These are phyloP conservation scores for Ormyrus labotus DNA, from an alignment of 2,888 invertebrate genomes.

Conservation along the genomic window DNA sequence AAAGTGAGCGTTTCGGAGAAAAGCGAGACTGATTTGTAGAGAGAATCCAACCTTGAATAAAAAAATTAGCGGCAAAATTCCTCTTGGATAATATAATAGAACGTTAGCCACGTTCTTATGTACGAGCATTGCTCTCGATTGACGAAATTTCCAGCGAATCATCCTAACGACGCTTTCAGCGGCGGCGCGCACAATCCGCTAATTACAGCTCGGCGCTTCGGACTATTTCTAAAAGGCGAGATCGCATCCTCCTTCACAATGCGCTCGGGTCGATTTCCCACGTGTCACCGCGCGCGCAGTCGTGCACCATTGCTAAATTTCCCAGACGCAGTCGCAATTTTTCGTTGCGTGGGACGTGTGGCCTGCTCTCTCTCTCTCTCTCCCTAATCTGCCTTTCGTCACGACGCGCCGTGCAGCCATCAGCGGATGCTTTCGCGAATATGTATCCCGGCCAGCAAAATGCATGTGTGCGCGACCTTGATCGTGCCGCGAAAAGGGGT, in stretches of 20 bases:
- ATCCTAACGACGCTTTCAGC: background rate
- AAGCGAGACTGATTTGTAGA: too few species aligned
- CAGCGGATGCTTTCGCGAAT: background rate
- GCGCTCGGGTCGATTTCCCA: constrained; percentile 30
- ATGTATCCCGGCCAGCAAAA: too few species aligned
- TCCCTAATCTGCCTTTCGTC: constrained; percentile 14
- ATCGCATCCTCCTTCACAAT: too few species aligned
- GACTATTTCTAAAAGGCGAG: too few species aligned
- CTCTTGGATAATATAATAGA: too few species aligned
- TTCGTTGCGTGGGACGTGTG: background rate
- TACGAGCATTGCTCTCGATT: too few species aligned
- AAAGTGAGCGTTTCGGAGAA: too few species aligned
- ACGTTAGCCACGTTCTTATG: too few species aligned
- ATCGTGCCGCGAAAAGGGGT: constrained; percentile 35
- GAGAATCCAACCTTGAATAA: too few species aligned
- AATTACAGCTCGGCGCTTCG: too few species aligned
- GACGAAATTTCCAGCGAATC: too few species aligned
- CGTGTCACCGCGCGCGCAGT: constrained; percentile 23
- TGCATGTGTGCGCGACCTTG: constrained; percentile 21
- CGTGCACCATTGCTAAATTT: constrained; percentile 4
- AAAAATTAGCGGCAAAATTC: too few species aligned
- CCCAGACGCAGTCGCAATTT: background rate
- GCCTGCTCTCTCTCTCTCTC: background rate
- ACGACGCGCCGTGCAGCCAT: background rate
- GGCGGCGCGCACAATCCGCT: background rate